These are phyloP conservation scores for Leptinotarsa peninsularis DNA, from an alignment of 2,888 invertebrate genomes.

Conservation along the genomic window DNA sequence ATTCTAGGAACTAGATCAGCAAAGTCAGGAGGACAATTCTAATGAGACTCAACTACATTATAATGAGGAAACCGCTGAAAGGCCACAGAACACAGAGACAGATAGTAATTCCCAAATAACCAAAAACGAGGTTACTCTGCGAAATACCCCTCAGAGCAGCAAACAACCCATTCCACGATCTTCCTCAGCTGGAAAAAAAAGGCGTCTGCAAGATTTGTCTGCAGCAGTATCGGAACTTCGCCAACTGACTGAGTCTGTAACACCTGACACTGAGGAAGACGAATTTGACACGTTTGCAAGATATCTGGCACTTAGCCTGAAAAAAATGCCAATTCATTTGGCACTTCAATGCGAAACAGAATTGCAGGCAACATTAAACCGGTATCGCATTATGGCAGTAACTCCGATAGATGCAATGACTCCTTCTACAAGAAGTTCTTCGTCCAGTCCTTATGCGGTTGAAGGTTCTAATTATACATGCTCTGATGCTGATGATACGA, in stretches of 20 bases:
- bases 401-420: slow-evolving; percentile 10
- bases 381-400: slow-evolving; percentile 15
- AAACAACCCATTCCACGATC: slow-evolving; percentile 9
- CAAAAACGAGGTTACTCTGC: slow-evolving; percentile 6
- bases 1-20: not conserved
- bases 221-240: slow-evolving; percentile 18
- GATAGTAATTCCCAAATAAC: slow-evolving; percentile 7
- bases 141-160: slow-evolving; percentile 8
- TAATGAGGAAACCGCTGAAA: slow-evolving; percentile 1
- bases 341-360: slow-evolving; percentile 15
- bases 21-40: not conserved
- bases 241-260: slow-evolving; percentile 17
- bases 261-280: slow-evolving; percentile 3
- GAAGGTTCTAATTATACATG: not conserved
- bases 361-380: slow-evolving; percentile 13
- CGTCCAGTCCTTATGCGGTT: not conserved
- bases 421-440: slow-evolving; percentile 4
- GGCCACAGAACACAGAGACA: slow-evolving; percentile 3
- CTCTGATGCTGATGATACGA: slow-evolving; percentile 1
- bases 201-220: slow-evolving; percentile 19
- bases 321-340: slow-evolving; percentile 14
- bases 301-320: slow-evolving; percentile 9
- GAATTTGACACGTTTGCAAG: slow-evolving; percentile 8
- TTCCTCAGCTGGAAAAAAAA: slow-evolving; percentile 1
- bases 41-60: not conserved